Base-by-base conservation (phyloP, 2,888 invertebrate species). In the Meta bourneti region DNA sequence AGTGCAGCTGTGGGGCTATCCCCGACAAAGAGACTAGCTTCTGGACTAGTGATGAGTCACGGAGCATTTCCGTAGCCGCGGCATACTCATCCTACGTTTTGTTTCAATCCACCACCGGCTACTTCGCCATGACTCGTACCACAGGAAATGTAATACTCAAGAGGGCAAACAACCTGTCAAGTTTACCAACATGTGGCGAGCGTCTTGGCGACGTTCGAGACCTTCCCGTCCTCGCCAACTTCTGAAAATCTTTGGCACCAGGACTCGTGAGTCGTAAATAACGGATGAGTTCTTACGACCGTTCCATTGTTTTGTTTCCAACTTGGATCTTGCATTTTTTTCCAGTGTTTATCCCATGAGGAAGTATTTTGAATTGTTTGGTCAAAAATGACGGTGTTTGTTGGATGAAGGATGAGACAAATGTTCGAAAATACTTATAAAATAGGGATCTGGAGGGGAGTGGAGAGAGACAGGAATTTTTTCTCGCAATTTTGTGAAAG, bases 141-240 rank as follows among this genome's bases (percentile, higher is more conserved):
- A 54, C 79, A 84, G 90, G 79, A 79, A 84, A 90, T 84, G 49
- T 78, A 79, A 61, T 61, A 77, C 79, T 71, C 87, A 19, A 71
- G 78, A 83, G 78, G 90, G 90, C 79, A 84, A 90, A 78, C 90
- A 90, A 90, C 90, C 90, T 79, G 81, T 75, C 51, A 49, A 69
- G n/a, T 72, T 72, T 82, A 71, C 70, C 70, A 51, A 74, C 83
- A 83, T 7, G 51, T 61, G 70, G 82, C 71, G 82, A 75, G 51
- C n/a, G 61, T 13, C 48, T 91, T 91, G 91, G 91, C 91, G 91
- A 87, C 80, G 8, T 5, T 13, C 48, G 20, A 69, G 48, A 48
- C 6, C 69, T 70, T 61, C 48, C 19, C 20, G 54, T 72, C n/a
- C 9, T 86, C 91, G 91, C 91, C 91, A 91, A 91, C 52, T 91